Evolutionary conservation across 2,888 invertebrate genomes (phyloP), one percentile per base, ranked within the genome.

Genomic region (Lacanobia oleracea): DNA sequence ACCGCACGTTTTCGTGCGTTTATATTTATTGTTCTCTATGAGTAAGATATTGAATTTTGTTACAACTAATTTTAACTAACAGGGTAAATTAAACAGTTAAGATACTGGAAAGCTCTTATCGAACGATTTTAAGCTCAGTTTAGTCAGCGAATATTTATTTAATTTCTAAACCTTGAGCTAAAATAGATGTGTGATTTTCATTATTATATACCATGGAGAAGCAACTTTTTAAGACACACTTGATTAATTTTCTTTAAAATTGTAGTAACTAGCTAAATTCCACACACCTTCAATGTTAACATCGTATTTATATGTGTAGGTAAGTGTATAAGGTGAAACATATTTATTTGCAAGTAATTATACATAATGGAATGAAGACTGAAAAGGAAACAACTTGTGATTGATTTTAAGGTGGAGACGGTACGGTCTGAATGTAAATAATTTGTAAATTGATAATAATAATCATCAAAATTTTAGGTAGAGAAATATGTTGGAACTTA

Each of bases 361-460:
- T 78, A 81, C 75, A 76, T 86, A 79, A 86, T 89, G 91, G 93
- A 91, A 90, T 90, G 88, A 94, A 94, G 95, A 95, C 95, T 95
- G 95, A 95, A 93, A 89, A 86, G 95, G 91, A 88, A 94, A 94
- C 93, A 95, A 89, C 95, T 94, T 94, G 94, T 93, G 94, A 94
- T 93, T 89, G 87, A 88, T 1, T 85, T 86, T 88, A 87, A 78
- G 88, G 88, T 82, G 89, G 89, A 90, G 88, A 90, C 83, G 87
- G 83, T 71, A 81, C 89, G 93, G 91, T 91, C 88, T 93, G 91
- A 89, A 86, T 93, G 91, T 94, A 92, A 88, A 91, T 91, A 91
- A 84, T 88, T 79, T 89, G 88, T 92, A 91, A 84, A 87, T 90
- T 88, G 45, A 54, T 75, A 83, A 89, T 71, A 65, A 82, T 80